A percentile compares a stretch with the other conserved stretches of the same genome.
These are phyloP conservation scores for Bombus pascuorum DNA, from an alignment of 1,140 invertebrate species.

Conservation along the genomic window DNA sequence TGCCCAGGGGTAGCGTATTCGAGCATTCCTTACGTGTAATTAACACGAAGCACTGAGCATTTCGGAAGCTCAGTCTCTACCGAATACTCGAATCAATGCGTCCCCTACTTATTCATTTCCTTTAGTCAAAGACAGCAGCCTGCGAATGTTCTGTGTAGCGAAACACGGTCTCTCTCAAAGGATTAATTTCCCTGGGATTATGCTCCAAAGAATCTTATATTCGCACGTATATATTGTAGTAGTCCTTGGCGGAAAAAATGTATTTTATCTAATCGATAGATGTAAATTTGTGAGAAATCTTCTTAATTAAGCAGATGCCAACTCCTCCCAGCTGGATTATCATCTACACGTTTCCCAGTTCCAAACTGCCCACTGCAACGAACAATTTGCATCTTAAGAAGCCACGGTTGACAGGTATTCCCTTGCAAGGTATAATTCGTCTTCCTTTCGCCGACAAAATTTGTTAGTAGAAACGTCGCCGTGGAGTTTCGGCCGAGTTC, in stretches of 20 bases:
- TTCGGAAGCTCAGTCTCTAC: not conserved
- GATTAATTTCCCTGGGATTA: not conserved
- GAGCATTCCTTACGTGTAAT: not conserved
- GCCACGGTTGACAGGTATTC: not conserved
- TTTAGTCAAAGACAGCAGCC: not conserved
- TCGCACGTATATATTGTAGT: not conserved
- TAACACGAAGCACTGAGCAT: not conserved
- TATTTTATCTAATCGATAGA: not conserved
- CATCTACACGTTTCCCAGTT: not conserved
- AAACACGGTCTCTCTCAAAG: not conserved
- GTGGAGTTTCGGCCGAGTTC: slow-evolving; percentile 31
- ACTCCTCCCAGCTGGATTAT: not conserved
- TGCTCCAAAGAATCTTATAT: not conserved
- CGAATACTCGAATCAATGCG: not conserved
- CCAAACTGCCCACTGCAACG: not conserved
- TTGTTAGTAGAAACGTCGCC: slow-evolving; percentile 21
- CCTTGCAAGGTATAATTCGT: slow-evolving; percentile 23
- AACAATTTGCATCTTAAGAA: slow-evolving; percentile 42
- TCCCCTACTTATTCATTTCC: slow-evolving; percentile 4
- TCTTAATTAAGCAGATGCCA: not conserved
- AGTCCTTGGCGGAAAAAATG: rapidly evolving
- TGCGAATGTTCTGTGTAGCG: no score
- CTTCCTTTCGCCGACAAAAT: slow-evolving; percentile 30
- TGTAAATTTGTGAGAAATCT: not conserved
- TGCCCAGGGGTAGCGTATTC: not conserved